Evolutionary conservation across 1,140 invertebrate species (phyloP), one percentile per base, ranked within the genome.

Genomic region (Nephila pilipes): DNA sequence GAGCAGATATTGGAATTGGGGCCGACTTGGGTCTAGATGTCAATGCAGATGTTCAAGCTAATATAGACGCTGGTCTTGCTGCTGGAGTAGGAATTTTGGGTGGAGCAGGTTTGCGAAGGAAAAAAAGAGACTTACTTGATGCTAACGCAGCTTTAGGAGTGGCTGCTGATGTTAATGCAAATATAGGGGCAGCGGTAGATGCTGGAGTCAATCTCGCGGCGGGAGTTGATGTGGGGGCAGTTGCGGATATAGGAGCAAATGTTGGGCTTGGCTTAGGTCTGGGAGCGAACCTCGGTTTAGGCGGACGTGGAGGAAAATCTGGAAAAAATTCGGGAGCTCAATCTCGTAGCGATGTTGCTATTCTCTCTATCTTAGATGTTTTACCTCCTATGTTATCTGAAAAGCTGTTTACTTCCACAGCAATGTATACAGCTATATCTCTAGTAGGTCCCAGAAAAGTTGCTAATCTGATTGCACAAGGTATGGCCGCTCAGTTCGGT

Each of bases 401-500:
- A 55, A 93, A 93, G n/a, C 25, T 93, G 1, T 87, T 32, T 38
- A 5, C 25, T 20, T 93, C 91, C 0, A 93, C 91, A 14, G 91
- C 91, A 25, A 79, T 93, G 54, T 87, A 79, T 38, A 93, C 91
- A 8, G 25, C 91, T 2, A 79, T 87, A 46, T 87, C 60, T 20
- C 22, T 93, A 2, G 83, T 87, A 5, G 91, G 91, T 4, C 25
- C 63, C 0, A 46, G 69, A 1, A 93, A 93, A 60, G 91, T 93
- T 8, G 46, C 60, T 4, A 83, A 93, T 38, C n/a, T 93, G 2
- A 87, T 93, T 57, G 65, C 63, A 5, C 91, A 93, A 60, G 69
- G 83, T 25, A 87, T 93, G 10, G 91, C 91, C 3, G 91, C 83
- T 22, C 83, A 87, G n/a, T 93, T 93, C 25, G 91, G 91, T 32